Evolutionary conservation across 2,113 vertebrate species (phyloP).

Genomic region (Caranx melampygus): DNA sequence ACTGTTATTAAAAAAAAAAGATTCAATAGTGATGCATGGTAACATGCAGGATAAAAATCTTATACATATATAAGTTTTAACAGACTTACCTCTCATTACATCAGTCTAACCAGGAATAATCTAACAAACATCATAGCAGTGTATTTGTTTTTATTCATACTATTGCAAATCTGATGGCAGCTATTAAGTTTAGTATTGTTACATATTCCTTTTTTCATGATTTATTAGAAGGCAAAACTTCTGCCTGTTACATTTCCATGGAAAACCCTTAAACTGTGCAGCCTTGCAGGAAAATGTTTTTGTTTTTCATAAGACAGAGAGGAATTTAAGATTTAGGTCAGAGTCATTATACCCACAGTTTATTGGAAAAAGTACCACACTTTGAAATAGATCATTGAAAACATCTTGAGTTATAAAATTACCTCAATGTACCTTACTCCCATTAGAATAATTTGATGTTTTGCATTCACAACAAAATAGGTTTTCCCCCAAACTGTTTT

Average conservation of each 20-base stretch:
- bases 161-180: constrained; percentile 52
- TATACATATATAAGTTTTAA: not conserved
- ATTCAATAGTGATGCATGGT: not conserved
- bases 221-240: not conserved
- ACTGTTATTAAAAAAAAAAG: not conserved
- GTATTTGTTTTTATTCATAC: not conserved
- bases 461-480: not conserved
- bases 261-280: no score
- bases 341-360: constrained; percentile 6
- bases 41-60: not conserved
- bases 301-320: not conserved
- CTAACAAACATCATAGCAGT: not conserved
- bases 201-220: not conserved
- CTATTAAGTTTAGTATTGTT: constrained; percentile 22
- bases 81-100: constrained; percentile 29
- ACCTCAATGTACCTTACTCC: not conserved
- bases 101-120: not conserved
- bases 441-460: not conserved
- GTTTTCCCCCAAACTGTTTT: not conserved
- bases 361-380: constrained; percentile 6
- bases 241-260: not conserved
- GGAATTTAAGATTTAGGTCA: not conserved
- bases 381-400: not conserved
- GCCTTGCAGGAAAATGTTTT: not conserved
- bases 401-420: not conserved